Evolutionary conservation across 2,113 vertebrate species (phyloP).

Genomic region (Sander lucioperca): DNA sequence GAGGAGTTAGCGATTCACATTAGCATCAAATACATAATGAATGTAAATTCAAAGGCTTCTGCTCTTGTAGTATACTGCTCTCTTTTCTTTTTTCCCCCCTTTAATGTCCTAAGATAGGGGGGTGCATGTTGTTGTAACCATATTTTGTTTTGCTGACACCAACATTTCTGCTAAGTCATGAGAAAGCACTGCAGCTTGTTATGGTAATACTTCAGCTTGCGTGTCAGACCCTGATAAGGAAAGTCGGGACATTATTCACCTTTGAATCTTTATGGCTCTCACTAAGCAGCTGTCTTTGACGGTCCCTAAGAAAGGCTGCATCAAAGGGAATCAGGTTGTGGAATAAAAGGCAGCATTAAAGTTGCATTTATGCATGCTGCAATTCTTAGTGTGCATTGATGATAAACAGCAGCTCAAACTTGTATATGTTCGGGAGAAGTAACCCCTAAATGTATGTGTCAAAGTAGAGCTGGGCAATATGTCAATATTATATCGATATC

Average conservation of each 20-base stretch:
- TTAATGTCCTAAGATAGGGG: slow-evolving; percentile 39
- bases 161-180: slow-evolving; percentile 55
- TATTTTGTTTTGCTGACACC: slow-evolving; percentile 59
- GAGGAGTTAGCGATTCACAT: slow-evolving; percentile 21
- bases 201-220: slow-evolving; percentile 61
- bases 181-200: slow-evolving; percentile 62
- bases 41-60: slow-evolving; percentile 46
- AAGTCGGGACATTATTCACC: slow-evolving; percentile 68
- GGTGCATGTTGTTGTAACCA: slow-evolving; percentile 32
- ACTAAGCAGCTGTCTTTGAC: slow-evolving; percentile 56
- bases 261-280: slow-evolving; percentile 58
- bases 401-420: slow-evolving; percentile 36
- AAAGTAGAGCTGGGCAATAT: too few relatives aligned
- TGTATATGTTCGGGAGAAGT: not conserved
- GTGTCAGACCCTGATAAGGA: slow-evolving; percentile 69
- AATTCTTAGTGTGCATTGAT: slow-evolving; percentile 12
- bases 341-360: slow-evolving; percentile 47
- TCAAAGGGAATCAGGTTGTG: slow-evolving; percentile 55
- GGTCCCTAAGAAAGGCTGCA: slow-evolving; percentile 41
- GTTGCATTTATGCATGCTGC: slow-evolving; percentile 37
- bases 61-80: not conserved
- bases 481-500: too few relatives aligned
- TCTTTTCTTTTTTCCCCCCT: not conserved
- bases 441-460: not conserved
- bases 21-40: slow-evolving; percentile 50